Evolutionary conservation across 2,888 invertebrate genomes (phyloP).

Genomic region (Lycaena phlaeas): DNA sequence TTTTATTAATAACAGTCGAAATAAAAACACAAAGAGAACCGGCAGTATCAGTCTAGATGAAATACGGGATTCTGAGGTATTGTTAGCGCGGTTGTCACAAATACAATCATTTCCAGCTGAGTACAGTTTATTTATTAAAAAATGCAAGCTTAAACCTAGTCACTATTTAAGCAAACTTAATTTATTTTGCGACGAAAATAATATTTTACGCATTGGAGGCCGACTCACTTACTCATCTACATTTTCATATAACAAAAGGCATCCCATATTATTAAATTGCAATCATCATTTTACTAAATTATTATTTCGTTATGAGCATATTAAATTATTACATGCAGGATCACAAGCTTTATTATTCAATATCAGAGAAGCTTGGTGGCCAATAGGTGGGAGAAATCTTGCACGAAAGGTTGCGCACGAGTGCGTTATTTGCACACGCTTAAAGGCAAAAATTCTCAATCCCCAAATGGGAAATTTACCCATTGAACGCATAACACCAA

Average conservation of each 20-base stretch:
- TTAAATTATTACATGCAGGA: conserved; percentile 14
- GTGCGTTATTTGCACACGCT: conserved; percentile 14
- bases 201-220: conserved; percentile 8
- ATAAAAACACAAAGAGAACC: too few relatives aligned
- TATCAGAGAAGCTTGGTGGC: conserved; percentile 15
- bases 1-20: too few relatives aligned
- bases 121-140: conserved; percentile 9
- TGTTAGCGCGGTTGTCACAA: conserved; percentile 2
- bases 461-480: conserved; percentile 20
- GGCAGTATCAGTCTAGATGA: background rate
- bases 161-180: background rate
- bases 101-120: conserved; percentile 7
- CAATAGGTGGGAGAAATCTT: conserved; percentile 15
- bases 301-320: background rate
- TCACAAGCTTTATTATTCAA: conserved; percentile 15
- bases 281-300: background rate
- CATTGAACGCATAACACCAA: conserved; percentile 16
- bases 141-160: background rate
- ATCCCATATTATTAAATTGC: background rate
- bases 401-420: conserved; percentile 12
- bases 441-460: conserved; percentile 11
- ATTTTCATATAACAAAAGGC: background rate
- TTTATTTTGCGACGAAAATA: conserved; percentile 11
- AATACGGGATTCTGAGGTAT: background rate
- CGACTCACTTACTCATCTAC: background rate